Base-by-base conservation (phyloP, 2,888 invertebrate genomes). In the Candidula unifasciata region DNA sequence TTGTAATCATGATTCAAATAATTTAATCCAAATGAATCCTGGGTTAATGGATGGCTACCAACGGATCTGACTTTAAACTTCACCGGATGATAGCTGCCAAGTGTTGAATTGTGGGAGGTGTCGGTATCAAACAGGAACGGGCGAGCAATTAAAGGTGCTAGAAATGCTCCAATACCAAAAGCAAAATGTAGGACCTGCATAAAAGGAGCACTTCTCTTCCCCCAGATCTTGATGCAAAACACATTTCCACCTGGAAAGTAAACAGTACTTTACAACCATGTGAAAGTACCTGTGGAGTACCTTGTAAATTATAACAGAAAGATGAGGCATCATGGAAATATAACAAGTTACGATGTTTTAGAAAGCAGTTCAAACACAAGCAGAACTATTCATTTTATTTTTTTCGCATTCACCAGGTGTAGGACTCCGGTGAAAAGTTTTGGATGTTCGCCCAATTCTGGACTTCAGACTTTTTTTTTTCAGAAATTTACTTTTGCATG, bases 131-230 rank as follows among this genome's bases (percentile, higher is more conserved):
- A 44, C 13, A 94, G 89, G 87, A 94, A 94, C n/a, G 94, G 94
- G 66, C 91, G 92, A 10, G 94, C 93, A 52, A 94, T 87, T 3
- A 94, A 89, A 10, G 94, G 94, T 10, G 94, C 94, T 54, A 94
- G 88, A 85, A 94, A 94, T 0, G 94, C 94, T 30, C 94, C 94
- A 30, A 94, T 87, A 16, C 94, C 94, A 89, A 94, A 94, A 30
- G 93, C 91, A 88, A 94, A 94, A 87, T 94, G 94, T 35, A 94
- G 88, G 2, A 93, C 91, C 89, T 94, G 94, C 91, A 94, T 93
- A 87, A 93, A 94, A 3, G 94, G 94, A 0, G 92, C 93, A 88
- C 93, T 94, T 85, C 89, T 89, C 81, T 89, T 89, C 6, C 92
- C 92, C 93, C 93, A 93, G 21, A 92, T 90, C 66, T 90, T 85